A percentile compares a stretch with the other conserved stretches of the same genome.
Conservation (phyloP, 1,140 invertebrate genomes). For the Hylaeus volcanicus region DNA sequence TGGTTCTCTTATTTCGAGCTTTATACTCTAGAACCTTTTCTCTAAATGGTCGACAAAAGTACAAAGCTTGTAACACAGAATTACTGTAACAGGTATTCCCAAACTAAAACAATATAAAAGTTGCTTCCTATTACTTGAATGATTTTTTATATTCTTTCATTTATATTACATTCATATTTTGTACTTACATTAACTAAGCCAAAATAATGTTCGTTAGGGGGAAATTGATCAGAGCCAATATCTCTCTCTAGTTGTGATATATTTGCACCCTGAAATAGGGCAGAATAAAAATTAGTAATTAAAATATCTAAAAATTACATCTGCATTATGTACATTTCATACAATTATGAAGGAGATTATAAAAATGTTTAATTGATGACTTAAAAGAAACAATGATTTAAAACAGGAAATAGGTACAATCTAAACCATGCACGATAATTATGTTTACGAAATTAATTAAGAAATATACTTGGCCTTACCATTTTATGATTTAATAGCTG, state of each 20-base stretch:
- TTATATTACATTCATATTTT: neutral
- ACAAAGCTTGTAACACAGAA: constrained; percentile 99
- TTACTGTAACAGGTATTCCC: constrained; percentile 99
- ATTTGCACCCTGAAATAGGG: constrained; percentile 92
- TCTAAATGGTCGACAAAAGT: constrained; percentile 99
- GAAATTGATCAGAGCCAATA: constrained; percentile 98
- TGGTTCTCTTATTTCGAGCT: constrained; percentile 97
- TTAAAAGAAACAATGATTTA: neutral
- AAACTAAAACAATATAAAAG: constrained; percentile 88
- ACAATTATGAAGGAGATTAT: too few relatives aligned
- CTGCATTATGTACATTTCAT: too few relatives aligned
- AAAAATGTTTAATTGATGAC: too few relatives aligned
- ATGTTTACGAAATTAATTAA: too few relatives aligned
- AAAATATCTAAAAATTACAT: too few relatives aligned
- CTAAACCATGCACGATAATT: neutral
- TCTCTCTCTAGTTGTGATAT: constrained; percentile 98
- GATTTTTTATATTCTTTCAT: neutral
- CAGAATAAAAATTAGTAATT: too few relatives aligned
- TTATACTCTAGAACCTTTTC: constrained; percentile 99
- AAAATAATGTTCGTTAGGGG: constrained; percentile 99
- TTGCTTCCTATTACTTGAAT: neutral
- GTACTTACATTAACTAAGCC: constrained; percentile 97
- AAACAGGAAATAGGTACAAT: neutral
- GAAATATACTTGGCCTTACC: constrained; percentile 44
- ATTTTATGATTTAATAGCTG: constrained; percentile 62